Evolutionary conservation across 1,140 invertebrate species (phyloP), one percentile per base, ranked within the genome.

Genomic region (Psilanteris sp.): DNA sequence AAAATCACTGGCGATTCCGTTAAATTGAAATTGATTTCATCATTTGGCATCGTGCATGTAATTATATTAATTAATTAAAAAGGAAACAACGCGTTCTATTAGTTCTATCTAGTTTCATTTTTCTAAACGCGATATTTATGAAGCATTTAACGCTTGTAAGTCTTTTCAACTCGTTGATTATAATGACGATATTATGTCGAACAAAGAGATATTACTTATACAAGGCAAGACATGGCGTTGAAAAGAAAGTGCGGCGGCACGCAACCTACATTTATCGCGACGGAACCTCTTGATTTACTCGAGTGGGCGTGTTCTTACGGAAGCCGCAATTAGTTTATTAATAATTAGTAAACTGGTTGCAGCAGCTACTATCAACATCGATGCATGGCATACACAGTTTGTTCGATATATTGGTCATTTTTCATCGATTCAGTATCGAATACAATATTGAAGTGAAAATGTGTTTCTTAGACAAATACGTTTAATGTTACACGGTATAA

Each of bases 261-360:
- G 50, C 34, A 73, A 64, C 27, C 59, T 26, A 13, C 44, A 43
- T 73, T 73, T 66, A 73, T 66, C 59, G 78, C 78, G 73, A 74
- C 68, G 62, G 41, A 71, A 55, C 68, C 80, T 82, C 84, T 85
- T 87, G 85, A 87, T 87, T 87, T 86, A 87, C 85, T 83, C 71
- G 81, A 80, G 79, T 77, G 71, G 85, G 84, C 84, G 84, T 85
- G 81, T 43, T 81, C 59, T 59, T 55, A 82, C 85, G 80, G 85
- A 83, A 87, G 85, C 84, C 80, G 78, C 85, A 87, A 85, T 87
- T 87, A 85, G 85, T 86, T 87, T 86, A 86, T 87, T 87, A 86
- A 86, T 87, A 76, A 74, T 74, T 71, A 70, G 64, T 48, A 52
- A 68, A 59, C 78, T 39, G 41, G 64, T 62, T 66, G 26, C 64